phyloP scores from a whole-genome alignment of 2,113 vertebrate genomes.

The Hippoglossus stenolepis region DNA sequence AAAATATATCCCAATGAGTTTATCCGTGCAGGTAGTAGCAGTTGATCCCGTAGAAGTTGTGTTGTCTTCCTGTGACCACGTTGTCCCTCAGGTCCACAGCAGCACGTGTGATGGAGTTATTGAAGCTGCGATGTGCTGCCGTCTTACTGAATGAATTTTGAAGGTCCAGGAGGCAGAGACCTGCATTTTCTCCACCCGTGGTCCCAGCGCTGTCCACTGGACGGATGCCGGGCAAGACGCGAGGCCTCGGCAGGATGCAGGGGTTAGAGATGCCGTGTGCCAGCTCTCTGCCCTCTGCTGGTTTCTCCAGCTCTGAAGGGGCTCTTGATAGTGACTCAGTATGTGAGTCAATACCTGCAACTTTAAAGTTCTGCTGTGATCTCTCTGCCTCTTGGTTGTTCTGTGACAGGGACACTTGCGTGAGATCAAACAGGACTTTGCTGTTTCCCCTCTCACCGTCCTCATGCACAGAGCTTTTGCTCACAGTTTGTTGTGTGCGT shows the following conservation, averaged over 20 bases:
- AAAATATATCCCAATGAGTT: background rate
- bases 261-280: conserved; percentile 1
- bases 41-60: conserved; percentile 83
- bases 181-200: background rate
- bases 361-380: conserved; percentile 27
- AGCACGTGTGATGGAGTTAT: conserved; percentile 62
- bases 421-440: conserved; percentile 39
- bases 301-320: background rate
- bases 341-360: conserved; percentile 5
- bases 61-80: conserved; percentile 74
- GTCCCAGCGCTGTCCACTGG: background rate
- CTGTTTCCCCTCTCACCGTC: conserved; percentile 9
- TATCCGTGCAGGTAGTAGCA: conserved; percentile 82
- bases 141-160: conserved; percentile 83
- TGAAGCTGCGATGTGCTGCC: conserved; percentile 74
- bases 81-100: conserved; percentile 83
- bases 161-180: conserved; percentile 73
- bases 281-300: conserved; percentile 50
- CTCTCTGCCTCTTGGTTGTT: conserved; percentile 29
- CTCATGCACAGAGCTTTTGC: background rate
- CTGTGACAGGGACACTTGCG: conserved; percentile 9
- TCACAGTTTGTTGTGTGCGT: conserved; percentile 20
- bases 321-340: conserved; percentile 9
- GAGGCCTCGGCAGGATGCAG: conserved; percentile 15
- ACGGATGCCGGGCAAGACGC: conserved; percentile 31